These are phyloP conservation scores for Enteromius anoplus DNA, from an alignment of 2,797 vertebrate species.

Conservation along the genomic window DNA sequence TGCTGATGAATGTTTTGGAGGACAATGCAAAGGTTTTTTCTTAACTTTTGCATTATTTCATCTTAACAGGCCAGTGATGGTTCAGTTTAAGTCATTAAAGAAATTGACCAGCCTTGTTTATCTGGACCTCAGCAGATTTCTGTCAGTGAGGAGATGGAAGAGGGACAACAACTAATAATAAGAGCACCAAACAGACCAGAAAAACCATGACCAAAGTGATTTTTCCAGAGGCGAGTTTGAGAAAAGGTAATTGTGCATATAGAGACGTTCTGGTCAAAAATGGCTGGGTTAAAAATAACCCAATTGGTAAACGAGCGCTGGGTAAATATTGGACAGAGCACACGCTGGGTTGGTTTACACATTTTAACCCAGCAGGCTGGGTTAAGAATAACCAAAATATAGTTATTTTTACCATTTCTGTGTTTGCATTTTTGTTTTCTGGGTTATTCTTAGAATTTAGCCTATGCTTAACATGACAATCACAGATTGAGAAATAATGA, in stretches of 20 bases:
- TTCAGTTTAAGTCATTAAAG: not conserved
- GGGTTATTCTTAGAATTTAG: no score
- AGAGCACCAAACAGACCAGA: not conserved
- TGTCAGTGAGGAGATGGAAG: conserved; percentile 7
- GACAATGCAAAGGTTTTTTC: not conserved
- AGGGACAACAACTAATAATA: not conserved
- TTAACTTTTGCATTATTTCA: not conserved
- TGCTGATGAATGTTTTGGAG: conserved; percentile 3
- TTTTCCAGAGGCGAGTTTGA: conserved; percentile 59
- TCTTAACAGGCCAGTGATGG: not conserved
- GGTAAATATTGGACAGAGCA: no score
- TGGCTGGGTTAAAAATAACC: no score
- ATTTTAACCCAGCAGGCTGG: no score
- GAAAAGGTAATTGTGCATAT: conserved; percentile 52
- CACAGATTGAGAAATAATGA: no score
- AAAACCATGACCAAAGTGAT: conserved; percentile 56
- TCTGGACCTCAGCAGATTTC: conserved; percentile 9
- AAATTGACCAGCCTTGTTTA: not conserved
- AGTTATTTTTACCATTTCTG: no score
- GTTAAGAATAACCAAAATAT: no score
- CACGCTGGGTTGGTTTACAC: no score
- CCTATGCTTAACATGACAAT: no score
- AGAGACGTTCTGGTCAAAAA: not conserved
- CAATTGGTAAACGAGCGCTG: no score
- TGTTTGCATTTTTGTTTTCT: no score